Conservation (phyloP, 37 sponge, comb jelly and placozoan species). For the Diacarnus erythraeanus region DNA sequence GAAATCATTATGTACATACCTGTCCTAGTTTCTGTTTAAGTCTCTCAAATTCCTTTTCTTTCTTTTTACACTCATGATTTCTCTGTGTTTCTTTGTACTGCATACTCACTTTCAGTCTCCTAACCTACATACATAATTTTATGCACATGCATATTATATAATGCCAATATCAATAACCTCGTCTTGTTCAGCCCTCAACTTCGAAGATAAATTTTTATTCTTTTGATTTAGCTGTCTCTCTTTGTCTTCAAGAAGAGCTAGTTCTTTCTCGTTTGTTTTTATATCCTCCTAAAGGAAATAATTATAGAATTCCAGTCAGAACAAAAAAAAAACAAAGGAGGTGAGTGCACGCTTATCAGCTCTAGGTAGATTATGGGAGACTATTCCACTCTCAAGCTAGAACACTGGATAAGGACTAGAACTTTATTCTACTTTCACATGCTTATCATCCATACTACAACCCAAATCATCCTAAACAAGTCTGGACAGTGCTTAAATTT, state of each 20-base stretch:
- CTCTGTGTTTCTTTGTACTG: constrained; percentile 76
- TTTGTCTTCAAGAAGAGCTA: constrained; percentile 34
- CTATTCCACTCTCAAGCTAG: neutral
- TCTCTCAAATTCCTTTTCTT: constrained; percentile 66
- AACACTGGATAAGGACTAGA: neutral
- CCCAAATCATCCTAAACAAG: neutral
- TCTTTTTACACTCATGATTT: constrained; percentile 74
- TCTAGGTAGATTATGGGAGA: neutral
- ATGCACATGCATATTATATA: neutral
- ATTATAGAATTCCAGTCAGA: no score
- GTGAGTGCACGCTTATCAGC: neutral
- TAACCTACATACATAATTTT: constrained; percentile 18
- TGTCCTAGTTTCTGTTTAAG: constrained; percentile 71
- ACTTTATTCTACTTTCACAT: neutral
- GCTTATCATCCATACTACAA: no score
- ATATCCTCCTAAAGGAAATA: constrained; percentile 18
- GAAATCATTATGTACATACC: constrained; percentile 10
- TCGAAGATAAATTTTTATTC: constrained; percentile 32
- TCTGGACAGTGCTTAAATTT: no score
- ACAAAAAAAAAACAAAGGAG: no score
- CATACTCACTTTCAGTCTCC: constrained; percentile 63
- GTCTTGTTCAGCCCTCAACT: constrained; percentile 64
- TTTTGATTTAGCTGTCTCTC: constrained; percentile 56
- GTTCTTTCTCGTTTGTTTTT: constrained; percentile 17
- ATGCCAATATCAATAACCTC: constrained; percentile 30